Evolutionary conservation across 1,140 invertebrate genomes (phyloP), one percentile per base, ranked within the genome.

Genomic region (Spodoptera frugiperda): DNA sequence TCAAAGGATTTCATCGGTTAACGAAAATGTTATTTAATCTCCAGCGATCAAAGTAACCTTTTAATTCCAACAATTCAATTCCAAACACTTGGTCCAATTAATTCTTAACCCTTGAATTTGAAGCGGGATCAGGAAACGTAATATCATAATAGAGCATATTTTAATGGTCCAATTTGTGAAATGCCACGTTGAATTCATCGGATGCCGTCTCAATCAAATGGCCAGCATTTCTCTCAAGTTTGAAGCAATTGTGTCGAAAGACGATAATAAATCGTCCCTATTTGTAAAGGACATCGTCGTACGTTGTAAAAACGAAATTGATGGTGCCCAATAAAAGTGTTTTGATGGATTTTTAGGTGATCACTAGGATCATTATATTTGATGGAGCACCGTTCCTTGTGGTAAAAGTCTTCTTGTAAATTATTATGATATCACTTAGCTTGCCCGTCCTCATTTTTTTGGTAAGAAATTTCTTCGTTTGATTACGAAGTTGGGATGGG

Each of bases 91-190:
- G 44, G 44, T 57, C 30, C 67, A 72, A 72, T 72, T 72, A 72
- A 57, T 72, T 72, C 53, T 57, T 57, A 72, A 72, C 39, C 25
- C 68, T 17, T 46, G 15, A 65, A 46, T 65, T 19, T 39, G 33
- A 39, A 39, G 33, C 5, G 33, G n/a, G 19, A 54, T 39, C 68
- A 33, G 70, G 71, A 73, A 61, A 21, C 39, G 39, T 30, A 63
- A 33, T 9, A 57, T 48, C 39, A 48, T 73, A 49, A 59, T 33
- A 33, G 71, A 73, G 49, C 44, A 73, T 61, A 73, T 61, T 73
- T 73, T 73, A 73, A 73, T 73, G 71, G 46, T 19, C 33, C 71
- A 49, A 73, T 73, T 73, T 61, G 46, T 59, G 44, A 73, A 61
- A 48, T 39, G 55, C 54, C 71, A 61, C 9, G 21, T 44, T 49